Base-by-base conservation (phyloP, 1,140 invertebrate genomes). In the Cecropterus lyciades region DNA sequence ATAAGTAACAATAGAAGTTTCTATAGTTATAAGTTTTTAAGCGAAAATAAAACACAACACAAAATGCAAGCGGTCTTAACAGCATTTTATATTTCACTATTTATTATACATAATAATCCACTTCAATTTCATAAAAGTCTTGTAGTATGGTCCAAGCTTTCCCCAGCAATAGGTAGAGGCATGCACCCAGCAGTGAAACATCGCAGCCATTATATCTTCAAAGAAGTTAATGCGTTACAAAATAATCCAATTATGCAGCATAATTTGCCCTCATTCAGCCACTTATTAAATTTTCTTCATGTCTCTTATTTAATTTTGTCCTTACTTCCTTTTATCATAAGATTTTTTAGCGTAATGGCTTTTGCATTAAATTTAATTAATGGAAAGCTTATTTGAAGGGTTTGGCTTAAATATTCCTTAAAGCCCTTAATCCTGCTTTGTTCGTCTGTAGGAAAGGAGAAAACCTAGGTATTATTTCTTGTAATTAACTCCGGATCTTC, bases 251-350 rank as follows among this genome's bases (percentile, higher is more conserved):
- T 53, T 37, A 33, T 33, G 51, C 13, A 8, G 24, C n/a, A 53
- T 33, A 52, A 53, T 16, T 27, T 37, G 27, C 51, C 27, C 7
- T 53, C 51, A 16, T 53, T 14, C 1, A 40, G 11, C 11, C 13
- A 37, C 30, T 53, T 53, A 53, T 53, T 53, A 40, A 53, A 53
- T 53, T 53, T 53, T 53, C 30, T 17, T 16, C 30, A 16, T 10
- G 10, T 53, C 7, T 37, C 8, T 17, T n/a, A 40, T 53, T 40
- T 40, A 37, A 37, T 53, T 15, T 40, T 40, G 15, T 53, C 15
- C 10, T 16, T 10, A 16, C 27, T 52, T 53, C 33, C 27, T n/a
- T 40, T 40, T 11, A 52, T 33, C 10, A 33, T 30, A 15, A 40
- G 51, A 3, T 53, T 53, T 53, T 30, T 40, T 40, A 4, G 10